Evolutionary conservation across 2,888 invertebrate genomes (phyloP).

Genomic region (Cerastis rubricosa): DNA sequence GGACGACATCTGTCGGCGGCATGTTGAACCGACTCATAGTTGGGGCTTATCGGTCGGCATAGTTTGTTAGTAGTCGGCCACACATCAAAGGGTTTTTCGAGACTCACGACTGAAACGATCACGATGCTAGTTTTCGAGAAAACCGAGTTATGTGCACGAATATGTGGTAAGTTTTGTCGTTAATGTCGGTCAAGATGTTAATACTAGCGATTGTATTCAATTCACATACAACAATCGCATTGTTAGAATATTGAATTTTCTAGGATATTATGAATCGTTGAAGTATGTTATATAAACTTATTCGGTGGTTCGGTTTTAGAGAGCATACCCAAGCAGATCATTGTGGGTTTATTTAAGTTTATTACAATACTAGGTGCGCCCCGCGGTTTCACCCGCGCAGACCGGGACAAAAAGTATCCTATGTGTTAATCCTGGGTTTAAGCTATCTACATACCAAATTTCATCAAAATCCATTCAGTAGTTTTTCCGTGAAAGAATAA

Average conservation of each 20-base stretch:
- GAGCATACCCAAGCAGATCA: neutral
- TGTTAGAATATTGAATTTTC: constrained; percentile 48
- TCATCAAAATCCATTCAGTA: too few relatives aligned
- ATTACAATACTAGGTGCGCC: neutral
- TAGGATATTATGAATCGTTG: constrained; percentile 19
- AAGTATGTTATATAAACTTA: neutral
- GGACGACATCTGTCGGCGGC: constrained; percentile 75
- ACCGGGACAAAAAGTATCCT: too few relatives aligned
- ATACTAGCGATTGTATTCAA: constrained; percentile 68
- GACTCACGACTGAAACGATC: constrained; percentile 85
- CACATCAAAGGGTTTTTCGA: constrained; percentile 83
- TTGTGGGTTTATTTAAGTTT: neutral
- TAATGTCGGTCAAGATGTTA: constrained; percentile 73
- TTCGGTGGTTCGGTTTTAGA: neutral
- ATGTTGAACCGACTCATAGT: constrained; percentile 76
- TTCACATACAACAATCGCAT: constrained; percentile 63
- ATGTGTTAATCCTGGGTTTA: too few relatives aligned
- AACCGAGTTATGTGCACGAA: constrained; percentile 85
- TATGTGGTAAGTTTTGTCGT: constrained; percentile 73
- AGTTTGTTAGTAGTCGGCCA: constrained; percentile 84
- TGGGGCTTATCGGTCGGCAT: constrained; percentile 76
- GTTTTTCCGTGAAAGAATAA: too few relatives aligned
- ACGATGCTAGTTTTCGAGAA: constrained; percentile 85
- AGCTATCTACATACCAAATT: too few relatives aligned
- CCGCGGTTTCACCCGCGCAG: too few relatives aligned